A percentile compares a stretch with the other conserved stretches of the same genome.
Evolutionary conservation across 2,888 invertebrate genomes (phyloP).

Genomic region (Tineola bisselliella): DNA sequence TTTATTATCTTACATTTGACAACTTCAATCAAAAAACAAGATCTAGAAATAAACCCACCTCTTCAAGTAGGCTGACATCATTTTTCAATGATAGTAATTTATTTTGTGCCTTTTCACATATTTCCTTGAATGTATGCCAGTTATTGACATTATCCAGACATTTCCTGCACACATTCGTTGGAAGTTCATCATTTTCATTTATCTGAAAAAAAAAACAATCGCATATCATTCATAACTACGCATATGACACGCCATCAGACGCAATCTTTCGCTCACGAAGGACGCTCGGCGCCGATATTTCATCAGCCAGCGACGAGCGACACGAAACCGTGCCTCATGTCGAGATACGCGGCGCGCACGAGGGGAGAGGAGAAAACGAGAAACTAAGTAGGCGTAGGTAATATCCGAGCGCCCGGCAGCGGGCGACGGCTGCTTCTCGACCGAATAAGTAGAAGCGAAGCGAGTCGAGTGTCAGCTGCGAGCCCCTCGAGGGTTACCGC

Average conservation of each 20-base stretch:
- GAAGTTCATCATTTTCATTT: conserved; percentile 69
- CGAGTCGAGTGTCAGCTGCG: conserved; percentile 62
- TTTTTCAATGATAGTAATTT: conserved; percentile 70
- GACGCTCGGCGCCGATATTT: conserved; percentile 25
- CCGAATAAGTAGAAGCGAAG: conserved; percentile 47
- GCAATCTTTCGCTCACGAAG: conserved; percentile 43
- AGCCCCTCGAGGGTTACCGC: conserved; percentile 66
- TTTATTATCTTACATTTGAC: background rate
- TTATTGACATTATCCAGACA: conserved; percentile 72
- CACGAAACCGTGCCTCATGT: background rate
- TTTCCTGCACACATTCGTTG: conserved; percentile 72
- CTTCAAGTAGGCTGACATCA: conserved; percentile 64
- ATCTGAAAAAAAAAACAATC: conserved; percentile 67
- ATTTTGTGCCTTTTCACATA: conserved; percentile 72
- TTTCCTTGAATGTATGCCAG: conserved; percentile 73
- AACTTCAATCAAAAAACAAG: background rate
- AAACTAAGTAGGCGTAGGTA: conserved; percentile 65
- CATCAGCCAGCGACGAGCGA: conserved; percentile 7
- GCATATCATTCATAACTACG: background rate
- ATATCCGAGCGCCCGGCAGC: conserved; percentile 43
- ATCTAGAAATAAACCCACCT: conserved; percentile 47
- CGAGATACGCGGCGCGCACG: conserved; percentile 37
- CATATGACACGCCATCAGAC: conserved; percentile 30
- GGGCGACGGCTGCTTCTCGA: conserved; percentile 54
- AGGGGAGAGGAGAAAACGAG: conserved; percentile 30